phyloP scores from a whole-genome alignment of 2,113 vertebrate species.

The Diadophis punctatus region DNA sequence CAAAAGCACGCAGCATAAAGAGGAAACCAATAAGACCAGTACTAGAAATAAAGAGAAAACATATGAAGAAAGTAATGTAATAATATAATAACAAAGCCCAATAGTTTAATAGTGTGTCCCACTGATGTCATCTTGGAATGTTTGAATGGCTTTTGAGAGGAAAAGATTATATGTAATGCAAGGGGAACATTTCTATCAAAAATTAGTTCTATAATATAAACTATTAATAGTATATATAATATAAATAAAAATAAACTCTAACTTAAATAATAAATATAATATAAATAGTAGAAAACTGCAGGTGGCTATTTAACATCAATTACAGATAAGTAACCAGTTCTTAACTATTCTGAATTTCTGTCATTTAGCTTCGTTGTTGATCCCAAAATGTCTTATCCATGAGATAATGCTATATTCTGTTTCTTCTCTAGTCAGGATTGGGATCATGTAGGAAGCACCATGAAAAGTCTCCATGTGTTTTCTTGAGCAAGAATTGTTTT shows the following conservation, averaged over 20 bases:
- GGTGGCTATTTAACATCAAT: neutral
- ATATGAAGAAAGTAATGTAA: neutral
- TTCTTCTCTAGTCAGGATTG: neutral
- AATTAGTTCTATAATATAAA: neutral
- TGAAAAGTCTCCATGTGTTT: neutral
- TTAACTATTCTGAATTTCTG: neutral
- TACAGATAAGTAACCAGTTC: neutral
- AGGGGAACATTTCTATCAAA: neutral
- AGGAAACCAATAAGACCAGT: constrained; percentile 79
- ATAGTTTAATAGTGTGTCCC: neutral
- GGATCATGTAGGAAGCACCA: neutral
- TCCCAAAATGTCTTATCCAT: neutral
- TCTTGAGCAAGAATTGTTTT: neutral
- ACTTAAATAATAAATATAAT: too few relatives aligned
- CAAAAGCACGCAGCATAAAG: constrained; percentile 86
- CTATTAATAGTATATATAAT: too few relatives aligned
- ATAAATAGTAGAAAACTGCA: too few relatives aligned
- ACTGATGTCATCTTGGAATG: neutral
- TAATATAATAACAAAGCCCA: neutral
- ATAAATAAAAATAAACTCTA: too few relatives aligned
- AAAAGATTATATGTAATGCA: neutral
- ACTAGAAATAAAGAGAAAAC: constrained; percentile 52
- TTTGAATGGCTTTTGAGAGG: neutral
- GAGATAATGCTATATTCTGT: neutral
- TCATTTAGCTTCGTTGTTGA: neutral